These are phyloP conservation scores for Lethocerus indicus DNA, from an alignment of 1,140 invertebrate species.

Conservation along the genomic window DNA sequence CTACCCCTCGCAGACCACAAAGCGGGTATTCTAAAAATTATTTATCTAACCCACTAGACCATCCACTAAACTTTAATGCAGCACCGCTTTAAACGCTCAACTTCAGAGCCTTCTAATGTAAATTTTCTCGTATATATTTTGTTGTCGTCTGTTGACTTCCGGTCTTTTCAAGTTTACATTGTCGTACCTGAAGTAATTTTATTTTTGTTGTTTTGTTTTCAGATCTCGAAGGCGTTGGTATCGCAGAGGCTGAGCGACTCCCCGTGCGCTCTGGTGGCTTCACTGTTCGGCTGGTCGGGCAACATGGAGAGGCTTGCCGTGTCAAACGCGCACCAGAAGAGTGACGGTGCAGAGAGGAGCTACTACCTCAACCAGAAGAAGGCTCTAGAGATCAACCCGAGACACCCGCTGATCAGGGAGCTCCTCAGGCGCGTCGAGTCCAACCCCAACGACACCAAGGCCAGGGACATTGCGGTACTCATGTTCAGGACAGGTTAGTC, in stretches of 20 bases:
- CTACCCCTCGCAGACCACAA: no score
- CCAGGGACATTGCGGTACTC: constrained; percentile 76
- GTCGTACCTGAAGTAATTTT: no score
- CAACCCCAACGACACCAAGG: constrained; percentile 59
- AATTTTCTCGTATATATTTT: no score
- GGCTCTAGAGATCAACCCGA: constrained; percentile 91
- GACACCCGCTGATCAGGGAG: constrained; percentile 90
- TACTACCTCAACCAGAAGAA: constrained; percentile 96
- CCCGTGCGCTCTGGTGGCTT: constrained; percentile 92
- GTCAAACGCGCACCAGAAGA: constrained; percentile 93
- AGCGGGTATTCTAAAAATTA: no score
- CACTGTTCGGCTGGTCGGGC: constrained; percentile 94
- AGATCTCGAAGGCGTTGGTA: constrained; percentile 63
- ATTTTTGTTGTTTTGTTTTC: no score
- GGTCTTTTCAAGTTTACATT: no score
- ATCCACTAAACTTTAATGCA: no score
- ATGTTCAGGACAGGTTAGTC: constrained; percentile 65
- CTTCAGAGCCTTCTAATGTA: no score
- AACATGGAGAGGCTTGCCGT: constrained; percentile 97
- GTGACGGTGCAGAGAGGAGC: constrained; percentile 74
- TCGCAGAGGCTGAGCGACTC: constrained; percentile 84
- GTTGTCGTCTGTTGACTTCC: no score
- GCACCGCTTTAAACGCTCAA: no score
- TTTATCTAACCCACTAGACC: no score
- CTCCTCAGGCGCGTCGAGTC: constrained; percentile 65